Evolutionary conservation across 2,113 vertebrate genomes (phyloP), one percentile per base, ranked within the genome.

Genomic region (Larimichthys crocea): DNA sequence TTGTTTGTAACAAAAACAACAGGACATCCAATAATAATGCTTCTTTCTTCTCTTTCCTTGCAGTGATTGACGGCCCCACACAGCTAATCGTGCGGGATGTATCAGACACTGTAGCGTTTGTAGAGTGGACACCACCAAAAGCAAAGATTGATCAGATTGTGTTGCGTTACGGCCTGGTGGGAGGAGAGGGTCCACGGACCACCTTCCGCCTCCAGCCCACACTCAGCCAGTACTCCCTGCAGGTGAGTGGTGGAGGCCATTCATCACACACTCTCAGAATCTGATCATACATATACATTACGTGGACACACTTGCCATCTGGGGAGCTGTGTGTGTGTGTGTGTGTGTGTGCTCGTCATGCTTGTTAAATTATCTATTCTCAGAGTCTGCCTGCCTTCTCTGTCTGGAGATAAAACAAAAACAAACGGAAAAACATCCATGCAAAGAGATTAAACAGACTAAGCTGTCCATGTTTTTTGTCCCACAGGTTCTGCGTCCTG

Each of bases 171-270:
- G 96, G 96, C 78, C 93, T 98, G 57, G 92, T 95, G 3, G 96
- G 96, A 0, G 96, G 95, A 15, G 96, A 96, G 75, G 96, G 96
- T 0, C 96, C 97, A 0, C 96, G 93, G 74, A 98, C 98, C 64
- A 97, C 96, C 26, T 98, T 99, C 93, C 96, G 96, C 75, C 96
- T 99, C 31, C 97, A 98, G 94, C 97, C 98, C 11, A 97, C 97
- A 3, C 94, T 98, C 81, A 99, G 97, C 93, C 98, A 99, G 85
- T 99, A 99, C 91, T 98, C 98, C 11, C 96, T 99, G 81, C 98
- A 99, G 94, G 97, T 97, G 55, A 77, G 80, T 22, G 17, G 24
- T 24, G 44, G n/a, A 7, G 26, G 59, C 29, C 49, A 68, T 80
- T 70, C 6, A 70, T 76, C 55, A 48, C 26, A 26, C 26, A 26